phyloP scores from a whole-genome alignment of 2,797 vertebrate genomes.

The Sandelia bainsii region DNA sequence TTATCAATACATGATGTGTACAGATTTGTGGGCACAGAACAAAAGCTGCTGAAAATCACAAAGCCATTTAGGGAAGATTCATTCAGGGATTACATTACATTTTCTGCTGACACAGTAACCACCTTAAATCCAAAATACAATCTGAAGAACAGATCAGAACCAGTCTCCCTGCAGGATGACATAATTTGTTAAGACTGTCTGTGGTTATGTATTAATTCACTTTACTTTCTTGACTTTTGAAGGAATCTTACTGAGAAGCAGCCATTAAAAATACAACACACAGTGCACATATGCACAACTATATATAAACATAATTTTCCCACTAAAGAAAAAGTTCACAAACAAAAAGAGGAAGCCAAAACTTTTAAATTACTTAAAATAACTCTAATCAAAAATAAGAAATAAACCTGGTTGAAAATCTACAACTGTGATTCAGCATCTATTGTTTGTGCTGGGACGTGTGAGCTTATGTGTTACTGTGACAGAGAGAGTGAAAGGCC shows the following conservation, averaged over 20 bases:
- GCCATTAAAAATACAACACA: slow-evolving; percentile 18
- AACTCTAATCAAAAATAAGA: neutral
- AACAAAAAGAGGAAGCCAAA: neutral
- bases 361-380: neutral
- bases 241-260: neutral
- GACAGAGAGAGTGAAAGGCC: slow-evolving; percentile 40
- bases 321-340: neutral
- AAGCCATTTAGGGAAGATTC: neutral
- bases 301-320: slow-evolving; percentile 8
- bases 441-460: slow-evolving; percentile 28
- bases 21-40: neutral
- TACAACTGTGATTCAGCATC: slow-evolving; percentile 33
- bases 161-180: neutral
- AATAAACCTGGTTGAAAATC: neutral
- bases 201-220: neutral
- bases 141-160: too few species aligned
- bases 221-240: neutral
- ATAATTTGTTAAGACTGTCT: neutral
- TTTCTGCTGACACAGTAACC: neutral
- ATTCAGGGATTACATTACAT: neutral
- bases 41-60: neutral
- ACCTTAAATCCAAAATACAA: neutral
- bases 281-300: neutral
- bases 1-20: neutral
- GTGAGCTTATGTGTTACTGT: slow-evolving; percentile 41